Base-by-base conservation (phyloP, 2,888 invertebrate species). In the Neuroscelio doddi region DNA sequence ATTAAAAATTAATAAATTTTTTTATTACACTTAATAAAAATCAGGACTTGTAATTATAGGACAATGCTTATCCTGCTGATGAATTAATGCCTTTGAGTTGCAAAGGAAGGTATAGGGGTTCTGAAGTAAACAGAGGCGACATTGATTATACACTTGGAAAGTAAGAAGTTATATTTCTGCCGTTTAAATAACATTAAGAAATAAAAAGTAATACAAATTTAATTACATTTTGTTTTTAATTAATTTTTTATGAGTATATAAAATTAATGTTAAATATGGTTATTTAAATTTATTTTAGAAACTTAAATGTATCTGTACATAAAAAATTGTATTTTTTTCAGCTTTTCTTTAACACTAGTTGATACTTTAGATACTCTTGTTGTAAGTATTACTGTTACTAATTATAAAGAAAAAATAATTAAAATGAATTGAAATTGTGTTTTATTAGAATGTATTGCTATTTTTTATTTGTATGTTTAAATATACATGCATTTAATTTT, bases 1-100 rank as follows among this genome's bases (percentile, higher is more conserved):
- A 21, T 21, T 21, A 21, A 3, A 5, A 21, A 2, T 21, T n/a
- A n/a, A n/a, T n/a, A n/a, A n/a, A n/a, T n/a, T n/a, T n/a, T n/a
- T n/a, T n/a, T n/a, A n/a, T n/a, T n/a, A n/a, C n/a, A n/a, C n/a
- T n/a, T n/a, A n/a, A n/a, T n/a, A n/a, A n/a, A n/a, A n/a, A n/a
- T n/a, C n/a, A n/a, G n/a, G n/a, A n/a, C n/a, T n/a, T 21, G 5
- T 21, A 68, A 34, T 78, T 76, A 10, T 66, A 87, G 89, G 86
- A 94, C 76, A 93, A 97, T 87, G 98, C 98, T 9, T 99, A 95
- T 86, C 98, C 98, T 49, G 98, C 98, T 12, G 98, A 98, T 87
- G 98, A 99, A 86, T 86, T 98, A 70, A 97, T 98, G 98, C 98
- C 98, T 0, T 87, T 98, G 29, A 95, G 94, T 78, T 98, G 98